A percentile compares a stretch with the other conserved stretches of the same genome.
These are phyloP conservation scores for Pristionchus mayeri DNA, from an alignment of 2,888 invertebrate species.

Conservation along the genomic window DNA sequence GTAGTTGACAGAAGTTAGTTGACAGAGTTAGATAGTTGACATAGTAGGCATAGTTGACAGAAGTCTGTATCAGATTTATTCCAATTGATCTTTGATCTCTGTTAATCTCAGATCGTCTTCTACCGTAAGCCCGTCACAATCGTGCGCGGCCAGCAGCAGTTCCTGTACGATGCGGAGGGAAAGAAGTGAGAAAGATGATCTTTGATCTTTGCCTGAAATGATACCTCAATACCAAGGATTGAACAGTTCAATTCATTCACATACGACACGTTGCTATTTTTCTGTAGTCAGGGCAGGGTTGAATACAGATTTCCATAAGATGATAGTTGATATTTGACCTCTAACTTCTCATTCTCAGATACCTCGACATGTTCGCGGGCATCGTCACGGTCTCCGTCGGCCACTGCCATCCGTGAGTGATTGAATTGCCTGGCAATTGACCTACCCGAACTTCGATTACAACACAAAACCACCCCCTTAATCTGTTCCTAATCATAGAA, in stretches of 20 bases:
- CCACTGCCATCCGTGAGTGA: conserved; percentile 95
- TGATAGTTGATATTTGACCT: background rate
- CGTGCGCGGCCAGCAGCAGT: conserved; percentile 77
- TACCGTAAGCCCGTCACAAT: conserved; percentile 89
- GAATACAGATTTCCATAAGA: no score
- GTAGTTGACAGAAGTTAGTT: no score
- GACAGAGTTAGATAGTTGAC: no score
- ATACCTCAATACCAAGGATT: no score
- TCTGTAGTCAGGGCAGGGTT: background rate
- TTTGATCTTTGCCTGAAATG: conserved; percentile 20
- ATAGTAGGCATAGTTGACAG: no score
- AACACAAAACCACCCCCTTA: no score
- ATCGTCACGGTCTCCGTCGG: conserved; percentile 98
- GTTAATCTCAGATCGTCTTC: conserved; percentile 76
- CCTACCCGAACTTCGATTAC: no score
- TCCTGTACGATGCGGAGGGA: conserved; percentile 62
- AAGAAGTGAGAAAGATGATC: conserved; percentile 50
- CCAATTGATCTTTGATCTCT: background rate
- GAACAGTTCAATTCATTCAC: no score
- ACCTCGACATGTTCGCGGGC: conserved; percentile 95
- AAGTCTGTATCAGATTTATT: no score
- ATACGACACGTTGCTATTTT: background rate
- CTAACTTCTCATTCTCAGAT: conserved; percentile 76
- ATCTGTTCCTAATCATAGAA: no score
- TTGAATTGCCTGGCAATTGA: no score